phyloP scores from a whole-genome alignment of 2,797 vertebrate genomes.

The Chromis chromis region DNA sequence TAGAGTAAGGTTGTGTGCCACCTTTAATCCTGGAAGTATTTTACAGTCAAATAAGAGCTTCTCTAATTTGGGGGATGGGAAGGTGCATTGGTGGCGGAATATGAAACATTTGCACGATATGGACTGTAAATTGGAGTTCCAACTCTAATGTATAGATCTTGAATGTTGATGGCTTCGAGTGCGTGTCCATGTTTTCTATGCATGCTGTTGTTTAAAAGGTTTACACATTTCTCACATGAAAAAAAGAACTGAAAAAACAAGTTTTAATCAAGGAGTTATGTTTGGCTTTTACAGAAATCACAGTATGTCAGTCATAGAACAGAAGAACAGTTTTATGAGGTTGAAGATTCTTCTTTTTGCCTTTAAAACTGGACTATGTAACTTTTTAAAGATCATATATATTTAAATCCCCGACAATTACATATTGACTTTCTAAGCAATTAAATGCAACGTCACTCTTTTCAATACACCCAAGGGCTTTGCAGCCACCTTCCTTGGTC shows the following conservation, averaged over 20 bases:
- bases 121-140: slow-evolving; percentile 19
- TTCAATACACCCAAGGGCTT: too few relatives aligned
- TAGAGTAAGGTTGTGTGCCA: slow-evolving; percentile 75
- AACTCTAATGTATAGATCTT: slow-evolving; percentile 21
- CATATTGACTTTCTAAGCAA: too few relatives aligned
- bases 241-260: not conserved
- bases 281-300: too few relatives aligned
- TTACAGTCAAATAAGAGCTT: slow-evolving; percentile 78
- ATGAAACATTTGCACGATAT: slow-evolving; percentile 30
- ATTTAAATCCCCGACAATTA: too few relatives aligned
- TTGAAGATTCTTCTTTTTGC: too few relatives aligned
- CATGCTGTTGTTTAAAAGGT: not conserved
- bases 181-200: not conserved
- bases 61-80: slow-evolving; percentile 69
- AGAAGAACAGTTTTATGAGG: too few relatives aligned
- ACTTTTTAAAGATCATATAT: not conserved
- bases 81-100: slow-evolving; percentile 34
- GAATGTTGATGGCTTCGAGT: not conserved
- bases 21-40: slow-evolving; percentile 77
- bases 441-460: too few relatives aligned
- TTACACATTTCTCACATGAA: not conserved
- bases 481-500: too few relatives aligned
- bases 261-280: not conserved
- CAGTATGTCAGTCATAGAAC: not conserved
- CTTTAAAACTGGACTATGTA: not conserved